A percentile compares a stretch with the other conserved stretches of the same genome.
Evolutionary conservation across 2,888 invertebrate species (phyloP).

Genomic region (Xylophagus ater): DNA sequence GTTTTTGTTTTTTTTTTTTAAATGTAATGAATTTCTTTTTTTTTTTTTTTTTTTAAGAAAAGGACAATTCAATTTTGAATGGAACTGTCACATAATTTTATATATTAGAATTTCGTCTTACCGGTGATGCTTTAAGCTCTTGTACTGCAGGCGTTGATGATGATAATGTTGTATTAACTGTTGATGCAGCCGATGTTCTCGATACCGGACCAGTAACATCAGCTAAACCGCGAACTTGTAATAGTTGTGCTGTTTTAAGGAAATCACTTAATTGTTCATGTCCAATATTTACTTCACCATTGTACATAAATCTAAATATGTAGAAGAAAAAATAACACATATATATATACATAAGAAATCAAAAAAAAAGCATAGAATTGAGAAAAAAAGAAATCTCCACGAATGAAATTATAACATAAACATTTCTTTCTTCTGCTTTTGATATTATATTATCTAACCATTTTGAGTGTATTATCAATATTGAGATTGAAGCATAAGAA

Average conservation of each 20-base stretch:
- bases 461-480: too few species aligned
- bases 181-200: slow-evolving; percentile 17
- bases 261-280: slow-evolving; percentile 80
- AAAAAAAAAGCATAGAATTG: background rate
- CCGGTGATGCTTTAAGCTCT: slow-evolving; percentile 40
- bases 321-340: background rate
- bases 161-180: slow-evolving; percentile 20
- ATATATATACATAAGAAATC: background rate
- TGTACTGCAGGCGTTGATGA: slow-evolving; percentile 32
- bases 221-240: slow-evolving; percentile 76
- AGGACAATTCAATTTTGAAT: slow-evolving; percentile 11
- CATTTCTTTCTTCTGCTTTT: too few species aligned
- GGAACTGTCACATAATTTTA: slow-evolving; percentile 23
- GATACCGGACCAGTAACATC: slow-evolving; percentile 49
- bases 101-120: slow-evolving; percentile 39
- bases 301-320: slow-evolving; percentile 69
- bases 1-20: slow-evolving; percentile 3
- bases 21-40: background rate
- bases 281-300: slow-evolving; percentile 81
- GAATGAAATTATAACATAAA: too few species aligned
- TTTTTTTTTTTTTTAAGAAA: background rate
- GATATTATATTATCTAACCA: too few species aligned
- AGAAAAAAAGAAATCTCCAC: background rate
- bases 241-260: slow-evolving; percentile 74
- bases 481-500: background rate